Evolutionary conservation across 2,888 invertebrate species (phyloP), one percentile per base, ranked within the genome.

Genomic region (Drosophila heteroneura): DNA sequence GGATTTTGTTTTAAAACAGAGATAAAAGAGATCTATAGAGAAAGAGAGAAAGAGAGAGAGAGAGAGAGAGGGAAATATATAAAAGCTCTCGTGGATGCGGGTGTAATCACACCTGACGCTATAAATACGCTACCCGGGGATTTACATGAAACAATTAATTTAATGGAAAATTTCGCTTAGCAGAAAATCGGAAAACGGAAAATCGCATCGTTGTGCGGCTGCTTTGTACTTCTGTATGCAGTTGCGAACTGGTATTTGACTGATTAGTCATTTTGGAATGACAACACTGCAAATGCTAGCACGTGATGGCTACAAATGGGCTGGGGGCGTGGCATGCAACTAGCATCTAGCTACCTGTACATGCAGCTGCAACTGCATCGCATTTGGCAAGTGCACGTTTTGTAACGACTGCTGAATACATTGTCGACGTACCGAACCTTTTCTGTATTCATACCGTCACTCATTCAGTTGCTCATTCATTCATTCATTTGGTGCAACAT

Each of bases 401-500:
- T 89, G 83, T 70, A 81, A 70, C 72, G 83, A 88, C 83, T 89
- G 82, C 63, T 64, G 88, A 81, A 85, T 82, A 91, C 90, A 85
- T 87, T 87, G 87, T 86, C 71, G 70, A 66, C 67, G 74, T 51
- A 70, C 62, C 64, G 68, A 66, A 64, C 69, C 84, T 81, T 74
- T 82, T 82, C 81, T 72, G 83, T 90, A 85, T 81, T 83, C 90
- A 88, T 70, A 60, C 54, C 54, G 51, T 70, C 82, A 60, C 60
- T 76, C 72, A 73, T 35, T 69, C 70, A 63, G 53, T 56, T 52
- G 37, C 52, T 71, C 70, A 63, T 39, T 64, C 63, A 68, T 26
- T 80, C 86, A 84, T 78, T 89, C 89, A 84, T 84, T 87, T 85
- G 88, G 60, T 63, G 88, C 79, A 89, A 88, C 91, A 91, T 87